phyloP scores from a whole-genome alignment of 2,113 vertebrate genomes.

The Cephalopholis sonnerati region DNA sequence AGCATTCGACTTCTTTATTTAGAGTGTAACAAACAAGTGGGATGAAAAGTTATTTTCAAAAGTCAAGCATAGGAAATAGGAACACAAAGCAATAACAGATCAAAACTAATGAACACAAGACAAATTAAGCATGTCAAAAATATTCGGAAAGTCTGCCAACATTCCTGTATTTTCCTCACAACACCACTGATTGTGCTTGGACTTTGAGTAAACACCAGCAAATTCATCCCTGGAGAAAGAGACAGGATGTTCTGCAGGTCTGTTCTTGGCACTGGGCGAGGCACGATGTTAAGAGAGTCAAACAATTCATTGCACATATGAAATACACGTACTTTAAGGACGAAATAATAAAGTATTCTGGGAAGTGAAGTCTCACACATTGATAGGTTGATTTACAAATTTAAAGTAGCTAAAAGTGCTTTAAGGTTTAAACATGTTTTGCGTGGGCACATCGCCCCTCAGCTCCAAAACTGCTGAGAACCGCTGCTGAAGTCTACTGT shows the following conservation, averaged over 20 bases:
- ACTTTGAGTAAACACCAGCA: constrained; percentile 46
- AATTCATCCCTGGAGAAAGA: constrained; percentile 18
- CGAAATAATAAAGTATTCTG: background rate
- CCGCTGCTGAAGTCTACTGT: background rate
- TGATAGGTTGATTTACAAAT: background rate
- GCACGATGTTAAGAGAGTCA: background rate
- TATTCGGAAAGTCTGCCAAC: constrained; percentile 36
- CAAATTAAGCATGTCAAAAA: constrained; percentile 28
- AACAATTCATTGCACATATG: background rate
- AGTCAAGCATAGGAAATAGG: constrained; percentile 9
- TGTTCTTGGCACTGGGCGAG: constrained; percentile 28
- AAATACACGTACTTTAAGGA: background rate
- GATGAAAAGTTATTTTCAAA: background rate
- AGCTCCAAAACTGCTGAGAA: background rate
- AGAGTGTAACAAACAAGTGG: background rate
- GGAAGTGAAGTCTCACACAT: background rate
- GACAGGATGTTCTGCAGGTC: constrained; percentile 41
- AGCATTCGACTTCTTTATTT: background rate
- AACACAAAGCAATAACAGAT: constrained; percentile 22
- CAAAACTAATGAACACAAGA: constrained; percentile 27
- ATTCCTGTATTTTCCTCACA: constrained; percentile 29
- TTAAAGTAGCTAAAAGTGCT: constrained; percentile 1
- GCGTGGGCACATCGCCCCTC: background rate
- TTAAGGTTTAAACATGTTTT: background rate
- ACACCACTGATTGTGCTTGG: constrained; percentile 55